These are phyloP conservation scores for Natrix natrix DNA, from an alignment of 2,797 vertebrate genomes.

Conservation along the genomic window DNA sequence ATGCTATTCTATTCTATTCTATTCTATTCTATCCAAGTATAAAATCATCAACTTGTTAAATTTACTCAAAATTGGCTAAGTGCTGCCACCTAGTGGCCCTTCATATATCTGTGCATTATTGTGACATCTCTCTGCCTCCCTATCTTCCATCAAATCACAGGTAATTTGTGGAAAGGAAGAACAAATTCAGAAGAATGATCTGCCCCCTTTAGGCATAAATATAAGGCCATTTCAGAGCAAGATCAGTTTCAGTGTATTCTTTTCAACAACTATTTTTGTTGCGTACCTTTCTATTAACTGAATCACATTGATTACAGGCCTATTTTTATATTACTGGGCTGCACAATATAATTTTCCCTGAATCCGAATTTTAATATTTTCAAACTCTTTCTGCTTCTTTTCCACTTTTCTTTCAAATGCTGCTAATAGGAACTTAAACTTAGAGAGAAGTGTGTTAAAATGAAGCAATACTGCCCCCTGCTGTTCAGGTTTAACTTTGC, in stretches of 20 bases:
- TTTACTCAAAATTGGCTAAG: background rate
- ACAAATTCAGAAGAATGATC: background rate
- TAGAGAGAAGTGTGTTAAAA: background rate
- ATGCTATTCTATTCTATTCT: too few relatives aligned
- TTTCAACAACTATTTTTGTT: background rate
- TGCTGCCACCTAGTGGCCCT: background rate
- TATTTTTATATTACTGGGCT: background rate
- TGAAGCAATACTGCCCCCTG: conserved; percentile 16
- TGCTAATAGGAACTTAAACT: background rate
- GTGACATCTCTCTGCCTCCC: background rate
- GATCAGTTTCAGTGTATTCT: background rate
- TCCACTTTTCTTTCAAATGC: background rate
- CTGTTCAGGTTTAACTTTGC: background rate
- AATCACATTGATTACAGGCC: background rate
- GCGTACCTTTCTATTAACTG: background rate
- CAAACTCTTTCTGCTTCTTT: background rate
- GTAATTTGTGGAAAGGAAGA: background rate
- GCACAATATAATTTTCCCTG: background rate
- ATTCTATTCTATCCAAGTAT: background rate
- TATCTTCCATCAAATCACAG: background rate
- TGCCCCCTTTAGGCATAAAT: background rate
- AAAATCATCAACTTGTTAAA: background rate
- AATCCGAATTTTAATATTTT: background rate
- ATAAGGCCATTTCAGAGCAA: background rate
- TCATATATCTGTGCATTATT: background rate